Percentiles rank a stretch among this genome's conserved stretches.
phyloP scores from a whole-genome alignment of 92 coral and sea anemone genomes.

The Paramuricea clavata region DNA sequence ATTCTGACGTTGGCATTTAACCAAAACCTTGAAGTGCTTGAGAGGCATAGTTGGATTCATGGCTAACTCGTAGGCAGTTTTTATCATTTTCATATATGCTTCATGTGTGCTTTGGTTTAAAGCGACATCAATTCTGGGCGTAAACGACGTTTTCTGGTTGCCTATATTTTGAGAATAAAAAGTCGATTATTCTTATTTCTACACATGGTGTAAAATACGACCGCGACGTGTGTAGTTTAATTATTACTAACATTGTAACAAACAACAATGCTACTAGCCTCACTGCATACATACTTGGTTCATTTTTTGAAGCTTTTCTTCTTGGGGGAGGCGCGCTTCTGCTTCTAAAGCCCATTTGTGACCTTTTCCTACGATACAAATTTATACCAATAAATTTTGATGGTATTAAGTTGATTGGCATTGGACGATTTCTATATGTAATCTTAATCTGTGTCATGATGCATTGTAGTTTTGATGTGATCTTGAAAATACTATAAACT shows the following conservation, averaged over 20 bases:
- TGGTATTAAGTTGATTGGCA: slow-evolving; percentile 26
- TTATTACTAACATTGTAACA: slow-evolving; percentile 20
- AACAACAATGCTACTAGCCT: slow-evolving; percentile 2
- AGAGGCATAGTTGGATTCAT: slow-evolving; percentile 38
- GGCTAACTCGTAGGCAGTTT: slow-evolving; percentile 39
- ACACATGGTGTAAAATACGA: background rate
- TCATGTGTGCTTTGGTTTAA: slow-evolving; percentile 29
- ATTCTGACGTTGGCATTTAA: slow-evolving; percentile 49
- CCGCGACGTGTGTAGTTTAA: slow-evolving; percentile 19
- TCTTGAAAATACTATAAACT: slow-evolving; percentile 24
- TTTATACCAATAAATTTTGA: slow-evolving; percentile 6
- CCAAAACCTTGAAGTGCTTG: slow-evolving; percentile 22
- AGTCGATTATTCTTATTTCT: background rate
- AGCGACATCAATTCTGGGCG: slow-evolving; percentile 24
- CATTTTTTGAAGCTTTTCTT: slow-evolving; percentile 13
- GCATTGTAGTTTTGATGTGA: slow-evolving; percentile 25
- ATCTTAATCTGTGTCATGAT: slow-evolving; percentile 33
- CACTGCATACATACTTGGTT: background rate
- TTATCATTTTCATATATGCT: slow-evolving; percentile 28
- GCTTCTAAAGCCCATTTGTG: slow-evolving; percentile 33
- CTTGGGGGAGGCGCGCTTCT: slow-evolving; percentile 27
- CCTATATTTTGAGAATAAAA: slow-evolving; percentile 3
- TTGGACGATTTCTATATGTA: slow-evolving; percentile 14
- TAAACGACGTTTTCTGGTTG: slow-evolving; percentile 23
- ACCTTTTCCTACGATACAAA: slow-evolving; percentile 32